Evolutionary conservation across 1,140 invertebrate genomes (phyloP), one percentile per base, ranked within the genome.

Genomic region (Akabosia matsudoensis): DNA sequence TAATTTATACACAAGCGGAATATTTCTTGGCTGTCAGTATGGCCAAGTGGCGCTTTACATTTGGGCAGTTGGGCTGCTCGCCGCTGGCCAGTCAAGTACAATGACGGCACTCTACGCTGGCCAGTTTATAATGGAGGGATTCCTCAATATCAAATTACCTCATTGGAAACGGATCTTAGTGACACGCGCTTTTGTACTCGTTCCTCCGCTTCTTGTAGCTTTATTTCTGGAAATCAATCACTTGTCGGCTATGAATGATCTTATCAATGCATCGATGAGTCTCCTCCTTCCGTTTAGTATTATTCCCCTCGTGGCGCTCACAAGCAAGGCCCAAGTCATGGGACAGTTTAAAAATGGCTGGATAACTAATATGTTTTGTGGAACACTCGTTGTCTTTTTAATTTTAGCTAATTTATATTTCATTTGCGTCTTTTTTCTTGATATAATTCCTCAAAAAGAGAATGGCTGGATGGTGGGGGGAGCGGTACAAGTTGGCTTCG

Each of bases 251-350:
- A 91, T 97, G 90, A 97, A 97, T 83, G 94, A 97, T 83, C 86
- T 93, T n/a, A 85, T 97, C 0, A 97, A 97, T 85, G 93, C 93
- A 1, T 87, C 95, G 1, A 96, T 96, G 93, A 92, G 90, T 77
- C 85, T 96, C 0, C 93, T 95, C 82, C 83, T 94, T 75, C 92
- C 92, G 1, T 94, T 93, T 83, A 92, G 95, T n/a, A 88, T 93
- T 7, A 85, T 97, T 75, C 95, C 95, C n/a, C 92, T 93, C 0
- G 89, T 97, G 28, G 93, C 94, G 0, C 96, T 97, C 82, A 96
- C 94, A 0, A 92, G 92, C 71, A 91, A 91, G 80, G 84, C 85
- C 70, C 85, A 87, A 56, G 90, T 97, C 3, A 97, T 97, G 95
- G 92, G 92, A 56, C 89, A 92, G 79, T 95, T 93, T 82, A 88